Evolutionary conservation across 2,113 vertebrate genomes (phyloP), one percentile per base, ranked within the genome.

Genomic region (Myotis yumanensis): DNA sequence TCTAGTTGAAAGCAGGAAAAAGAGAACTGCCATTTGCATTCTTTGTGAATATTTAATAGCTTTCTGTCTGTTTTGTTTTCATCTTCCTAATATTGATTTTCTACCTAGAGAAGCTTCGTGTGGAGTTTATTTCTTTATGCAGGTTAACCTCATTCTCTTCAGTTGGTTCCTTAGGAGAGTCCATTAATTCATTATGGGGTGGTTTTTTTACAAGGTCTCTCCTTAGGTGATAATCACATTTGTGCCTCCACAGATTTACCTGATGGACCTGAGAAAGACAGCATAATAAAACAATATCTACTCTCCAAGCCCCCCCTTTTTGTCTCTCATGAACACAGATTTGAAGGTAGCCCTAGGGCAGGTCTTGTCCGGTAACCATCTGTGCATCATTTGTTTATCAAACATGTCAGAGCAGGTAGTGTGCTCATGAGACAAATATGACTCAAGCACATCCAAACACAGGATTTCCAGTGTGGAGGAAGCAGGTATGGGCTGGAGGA

Each of bases 61-160:
- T 95, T 97, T 96, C 96, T 93, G 93, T 96, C 94, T 96, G 95
- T 96, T 94, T 97, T 95, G 86, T 95, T 97, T 97, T 95, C 91
- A 64, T 96, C 93, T 96, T 98, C 86, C 97, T 64, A 40, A 69
- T 86, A 89, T 85, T 96, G 82, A 72, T 96, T 97, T 97, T 91
- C 73, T 95, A 87, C 92, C 96, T 97, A 79, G 91, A 95, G 97
- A 96, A 97, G 91, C 64, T 81, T 54, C 9, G 4, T 8, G 43
- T 93, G 76, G 40, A 59, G 81, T 88, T 95, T 83, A 1, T 52
- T 85, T 91, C 30, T 66, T 66, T 43, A 5, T 77, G 54, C 59
- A 89, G 73, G 73, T 73, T 91, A 91, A 68, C 91, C 86, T 98
- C 93, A 90, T 92, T 97, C 79, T 94, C 94, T 93, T 95, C 86